phyloP scores from a whole-genome alignment of 2,888 invertebrate species.

The Hirtodrosophila confusa region DNA sequence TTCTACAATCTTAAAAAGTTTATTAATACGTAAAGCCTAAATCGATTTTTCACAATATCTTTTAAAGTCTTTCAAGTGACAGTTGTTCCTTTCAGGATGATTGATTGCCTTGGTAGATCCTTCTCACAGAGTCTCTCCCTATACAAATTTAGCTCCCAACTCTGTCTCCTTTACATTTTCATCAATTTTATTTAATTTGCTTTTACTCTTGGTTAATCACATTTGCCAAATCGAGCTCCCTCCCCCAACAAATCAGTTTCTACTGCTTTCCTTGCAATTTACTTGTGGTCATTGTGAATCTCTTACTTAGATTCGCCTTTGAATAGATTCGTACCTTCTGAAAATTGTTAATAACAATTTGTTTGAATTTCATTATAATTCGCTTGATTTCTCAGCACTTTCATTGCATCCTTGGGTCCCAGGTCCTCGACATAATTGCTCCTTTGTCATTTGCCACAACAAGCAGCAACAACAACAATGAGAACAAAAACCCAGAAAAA shows the following conservation, averaged over 20 bases:
- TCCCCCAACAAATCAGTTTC: constrained; percentile 12
- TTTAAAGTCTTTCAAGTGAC: too few relatives aligned
- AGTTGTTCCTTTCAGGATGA: neutral
- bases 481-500: constrained; percentile 30
- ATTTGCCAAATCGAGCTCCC: constrained; percentile 7
- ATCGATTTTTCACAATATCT: too few relatives aligned
- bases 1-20: too few relatives aligned
- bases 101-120: neutral
- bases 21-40: too few relatives aligned
- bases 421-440: constrained; percentile 67
- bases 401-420: constrained; percentile 24
- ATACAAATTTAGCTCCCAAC: neutral
- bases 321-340: constrained; percentile 23
- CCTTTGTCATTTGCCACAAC: constrained; percentile 74
- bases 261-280: constrained; percentile 36
- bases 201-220: constrained; percentile 5
- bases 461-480: constrained; percentile 23
- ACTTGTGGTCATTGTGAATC: constrained; percentile 21
- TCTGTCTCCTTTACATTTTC: neutral
- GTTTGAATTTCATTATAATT: constrained; percentile 60
- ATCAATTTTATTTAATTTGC: neutral
- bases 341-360: constrained; percentile 62
- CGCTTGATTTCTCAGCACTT: constrained; percentile 65
- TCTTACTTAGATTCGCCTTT: constrained; percentile 10
- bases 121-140: neutral